A percentile compares a stretch with the other conserved stretches of the same genome.
These are phyloP conservation scores for Sphaerodactylus townsendi DNA, from an alignment of 2,113 vertebrate genomes.

Conservation along the genomic window DNA sequence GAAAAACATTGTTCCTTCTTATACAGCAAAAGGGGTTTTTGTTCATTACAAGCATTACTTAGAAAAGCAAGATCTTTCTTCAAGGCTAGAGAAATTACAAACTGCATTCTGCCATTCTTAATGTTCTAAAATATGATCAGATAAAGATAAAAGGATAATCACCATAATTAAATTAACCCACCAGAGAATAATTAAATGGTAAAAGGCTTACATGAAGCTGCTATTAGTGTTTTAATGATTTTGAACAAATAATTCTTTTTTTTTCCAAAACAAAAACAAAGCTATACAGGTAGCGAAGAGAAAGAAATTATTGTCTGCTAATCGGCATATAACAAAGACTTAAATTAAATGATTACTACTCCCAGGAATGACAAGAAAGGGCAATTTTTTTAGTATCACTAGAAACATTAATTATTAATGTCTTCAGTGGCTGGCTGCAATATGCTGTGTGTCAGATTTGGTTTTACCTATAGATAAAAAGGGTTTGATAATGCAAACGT, in stretches of 20 bases:
- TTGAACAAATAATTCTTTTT: not conserved
- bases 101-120: not conserved
- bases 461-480: not conserved
- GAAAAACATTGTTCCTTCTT: too few species aligned
- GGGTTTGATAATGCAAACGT: not conserved
- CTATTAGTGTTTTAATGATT: not conserved
- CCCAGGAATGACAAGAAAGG: conserved; percentile 3
- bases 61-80: not conserved
- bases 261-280: conserved; percentile 36
- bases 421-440: not conserved
- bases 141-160: not conserved
- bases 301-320: not conserved
- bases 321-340: conserved; percentile 5
- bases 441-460: not conserved
- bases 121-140: not conserved
- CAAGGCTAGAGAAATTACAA: conserved; percentile 18
- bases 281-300: not conserved
- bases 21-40: too few species aligned
- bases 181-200: conserved; percentile 1
- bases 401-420: conserved; percentile 15
- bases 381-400: conserved; percentile 12
- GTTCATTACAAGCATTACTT: not conserved
- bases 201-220: conserved; percentile 14
- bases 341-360: conserved; percentile 19
- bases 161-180: conserved; percentile 20